Percentiles rank a stretch among this genome's conserved stretches.
These are phyloP conservation scores for Drosophila nigricruria DNA, from an alignment of 2,888 invertebrate genomes.

Conservation along the genomic window DNA sequence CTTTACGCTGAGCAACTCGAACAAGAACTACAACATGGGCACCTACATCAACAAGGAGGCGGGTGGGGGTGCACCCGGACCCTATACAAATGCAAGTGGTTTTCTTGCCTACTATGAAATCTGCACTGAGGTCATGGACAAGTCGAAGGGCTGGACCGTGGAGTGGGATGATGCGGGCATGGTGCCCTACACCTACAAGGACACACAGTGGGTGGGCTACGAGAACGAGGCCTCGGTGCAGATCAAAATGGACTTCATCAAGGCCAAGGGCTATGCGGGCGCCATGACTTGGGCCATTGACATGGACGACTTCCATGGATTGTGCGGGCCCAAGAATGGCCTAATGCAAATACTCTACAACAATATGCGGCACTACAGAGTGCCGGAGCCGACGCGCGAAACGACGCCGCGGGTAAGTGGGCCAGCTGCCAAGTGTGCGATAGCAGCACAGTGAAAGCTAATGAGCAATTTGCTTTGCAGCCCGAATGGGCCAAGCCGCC, in stretches of 20 bases:
- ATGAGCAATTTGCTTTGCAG: slow-evolving; percentile 84
- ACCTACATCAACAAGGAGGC: slow-evolving; percentile 96
- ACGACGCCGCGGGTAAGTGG: slow-evolving; percentile 89
- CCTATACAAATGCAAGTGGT: slow-evolving; percentile 94
- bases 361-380: slow-evolving; percentile 90
- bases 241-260: slow-evolving; percentile 96
- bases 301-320: slow-evolving; percentile 95
- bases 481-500: slow-evolving; percentile 94
- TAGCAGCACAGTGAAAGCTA: slow-evolving; percentile 28
- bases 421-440: slow-evolving; percentile 43
- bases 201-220: slow-evolving; percentile 96
- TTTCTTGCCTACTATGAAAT: slow-evolving; percentile 95
- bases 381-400: slow-evolving; percentile 89
- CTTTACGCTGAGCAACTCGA: slow-evolving; percentile 92
- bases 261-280: slow-evolving; percentile 92
- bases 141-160: slow-evolving; percentile 91
- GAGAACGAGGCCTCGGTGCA: slow-evolving; percentile 89
- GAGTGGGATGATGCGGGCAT: slow-evolving; percentile 93
- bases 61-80: slow-evolving; percentile 93
- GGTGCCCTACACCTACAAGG: slow-evolving; percentile 94
- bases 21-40: slow-evolving; percentile 93
- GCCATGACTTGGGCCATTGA: slow-evolving; percentile 96
- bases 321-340: slow-evolving; percentile 92
- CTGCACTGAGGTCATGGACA: slow-evolving; percentile 90
- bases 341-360: slow-evolving; percentile 90